A percentile compares a stretch with the other conserved stretches of the same genome.
Conservation (phyloP, 2,113 vertebrate species). For the Cyprinodon brontotheroides region DNA sequence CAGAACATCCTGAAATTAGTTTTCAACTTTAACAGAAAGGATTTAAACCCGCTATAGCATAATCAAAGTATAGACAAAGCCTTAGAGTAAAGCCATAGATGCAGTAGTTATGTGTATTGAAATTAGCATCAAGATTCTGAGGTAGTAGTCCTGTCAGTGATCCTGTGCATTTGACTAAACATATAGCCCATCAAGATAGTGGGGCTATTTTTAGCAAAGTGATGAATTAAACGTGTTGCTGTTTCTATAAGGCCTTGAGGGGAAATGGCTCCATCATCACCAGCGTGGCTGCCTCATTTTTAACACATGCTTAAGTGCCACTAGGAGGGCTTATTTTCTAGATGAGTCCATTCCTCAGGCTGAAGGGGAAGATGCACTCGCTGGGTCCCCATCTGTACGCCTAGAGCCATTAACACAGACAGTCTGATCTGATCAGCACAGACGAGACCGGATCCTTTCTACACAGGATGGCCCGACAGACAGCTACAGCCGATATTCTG, state of each 20-base stretch:
- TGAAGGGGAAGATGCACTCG: constrained; percentile 12
- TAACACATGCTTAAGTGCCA: constrained; percentile 6
- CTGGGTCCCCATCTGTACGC: constrained; percentile 36
- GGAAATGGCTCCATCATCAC: constrained; percentile 7
- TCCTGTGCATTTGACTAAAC: background rate
- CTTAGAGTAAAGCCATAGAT: background rate
- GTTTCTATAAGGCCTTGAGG: constrained; percentile 4
- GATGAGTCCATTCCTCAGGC: constrained; percentile 14
- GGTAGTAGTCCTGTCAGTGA: background rate
- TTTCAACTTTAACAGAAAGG: background rate
- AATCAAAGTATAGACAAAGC: constrained; percentile 16
- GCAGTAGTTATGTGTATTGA: constrained; percentile 14
- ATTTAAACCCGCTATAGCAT: background rate
- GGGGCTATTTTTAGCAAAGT: constrained; percentile 14
- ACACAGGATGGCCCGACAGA: constrained; percentile 9
- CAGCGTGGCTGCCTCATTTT: constrained; percentile 14
- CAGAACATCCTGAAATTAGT: background rate
- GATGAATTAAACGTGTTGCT: constrained; percentile 11
- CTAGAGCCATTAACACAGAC: constrained; percentile 32
- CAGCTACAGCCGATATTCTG: constrained; percentile 26
- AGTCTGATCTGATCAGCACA: constrained; percentile 28
- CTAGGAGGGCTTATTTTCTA: constrained; percentile 9
- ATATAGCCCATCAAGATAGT: background rate
- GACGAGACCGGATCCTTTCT: constrained; percentile 24
- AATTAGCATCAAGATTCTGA: background rate